Base-by-base conservation (phyloP, 2,888 invertebrate genomes). In the Macropis europaea region DNA sequence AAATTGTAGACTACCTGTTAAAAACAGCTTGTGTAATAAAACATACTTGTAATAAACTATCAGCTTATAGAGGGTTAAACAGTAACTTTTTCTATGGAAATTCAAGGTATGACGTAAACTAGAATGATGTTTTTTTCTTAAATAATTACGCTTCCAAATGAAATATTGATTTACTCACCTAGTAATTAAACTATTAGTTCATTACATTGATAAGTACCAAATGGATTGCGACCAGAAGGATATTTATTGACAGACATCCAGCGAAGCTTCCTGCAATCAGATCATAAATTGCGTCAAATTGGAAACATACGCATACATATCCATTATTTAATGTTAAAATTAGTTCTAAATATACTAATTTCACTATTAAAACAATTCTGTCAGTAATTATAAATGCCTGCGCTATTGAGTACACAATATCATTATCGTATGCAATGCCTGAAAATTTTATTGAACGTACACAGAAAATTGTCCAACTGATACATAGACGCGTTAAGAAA, bases 201-300 rank as follows among this genome's bases (percentile, higher is more conserved):
- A 73, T 36, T n/a, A 59, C 17, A 36, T 48, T 53, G 42, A 73
- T 13, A 30, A 73, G 30, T 43, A 28, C 43, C 59, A 59, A 32
- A 40, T 71, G 53, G 19, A 59, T 32, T 42, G 54, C 22, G 30
- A 71, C 19, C 48, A 71, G 48, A 15, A 64, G 53, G 30, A 71
- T 15, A 28, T 54, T 73, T 64, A 38, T 54, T 26, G 73, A 54
- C 26, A 50, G 26, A 47, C 38, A 53, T 38, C 32, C 43, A 38
- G 73, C 53, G 36, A 71, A 59, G 28, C 53, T 73, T 38, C 73
- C 73, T 73, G 73, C 34, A 60, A 73, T 34, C 64, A 73, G 11
- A 73, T 26, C 38, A 48, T 1, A 19, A 1, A 11, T 62, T 13
- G 6, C 15, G 3, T 56, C n/a, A n/a, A n/a, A n/a, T n/a, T 17